These are phyloP conservation scores for Augochlorella aurata DNA, from an alignment of 2,888 invertebrate genomes.

Conservation along the genomic window DNA sequence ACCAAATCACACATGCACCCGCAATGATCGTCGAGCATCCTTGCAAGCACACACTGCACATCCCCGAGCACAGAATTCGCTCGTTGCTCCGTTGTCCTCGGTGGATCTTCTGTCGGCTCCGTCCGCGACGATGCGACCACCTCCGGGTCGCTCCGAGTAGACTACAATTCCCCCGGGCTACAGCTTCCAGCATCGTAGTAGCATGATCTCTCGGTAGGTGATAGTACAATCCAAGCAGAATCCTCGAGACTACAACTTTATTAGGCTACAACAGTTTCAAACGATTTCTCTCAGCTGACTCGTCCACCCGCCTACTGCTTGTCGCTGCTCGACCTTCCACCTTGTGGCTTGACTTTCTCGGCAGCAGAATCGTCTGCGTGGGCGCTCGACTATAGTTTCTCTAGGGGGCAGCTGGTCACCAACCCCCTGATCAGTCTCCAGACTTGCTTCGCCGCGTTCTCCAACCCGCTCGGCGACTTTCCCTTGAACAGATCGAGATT, in stretches of 20 bases:
- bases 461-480: slow-evolving; percentile 93
- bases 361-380: not conserved
- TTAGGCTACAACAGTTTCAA: not conserved
- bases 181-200: no score
- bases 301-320: not conserved
- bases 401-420: slow-evolving; percentile 93
- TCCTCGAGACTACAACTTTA: not conserved
- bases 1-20: slow-evolving; percentile 59
- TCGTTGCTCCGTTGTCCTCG: not conserved
- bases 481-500: slow-evolving; percentile 96
- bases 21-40: slow-evolving; percentile 33
- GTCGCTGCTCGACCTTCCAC: not conserved
- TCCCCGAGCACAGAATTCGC: slow-evolving; percentile 6
- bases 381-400: slow-evolving; percentile 89
- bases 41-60: slow-evolving; percentile 56
- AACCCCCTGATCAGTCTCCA: slow-evolving; percentile 96
- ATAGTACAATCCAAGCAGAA: not conserved
- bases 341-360: not conserved
- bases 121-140: not conserved
- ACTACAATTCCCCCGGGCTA: not conserved
- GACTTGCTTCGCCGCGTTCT: slow-evolving; percentile 96
- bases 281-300: not conserved
- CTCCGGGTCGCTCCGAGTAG: not conserved
- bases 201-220: not conserved
- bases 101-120: not conserved